Conservation (phyloP, 2,113 vertebrate genomes). For the Macroglossus sobrinus region DNA sequence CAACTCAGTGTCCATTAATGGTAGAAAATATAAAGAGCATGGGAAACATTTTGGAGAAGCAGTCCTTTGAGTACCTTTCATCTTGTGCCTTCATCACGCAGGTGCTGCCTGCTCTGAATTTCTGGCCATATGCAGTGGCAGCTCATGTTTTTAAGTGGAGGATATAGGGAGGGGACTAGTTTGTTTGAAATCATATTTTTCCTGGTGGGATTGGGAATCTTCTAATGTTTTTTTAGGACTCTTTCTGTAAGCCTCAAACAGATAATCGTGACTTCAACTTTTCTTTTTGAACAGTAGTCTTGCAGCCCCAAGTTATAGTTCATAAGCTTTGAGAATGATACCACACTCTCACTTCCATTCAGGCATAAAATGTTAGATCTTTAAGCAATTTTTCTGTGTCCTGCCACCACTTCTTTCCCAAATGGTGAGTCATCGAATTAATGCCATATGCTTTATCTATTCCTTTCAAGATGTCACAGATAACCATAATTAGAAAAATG, state of each 20-base stretch:
- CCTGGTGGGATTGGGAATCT: not conserved
- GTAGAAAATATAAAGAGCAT: not conserved
- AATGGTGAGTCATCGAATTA: not conserved
- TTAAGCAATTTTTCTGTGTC: not conserved
- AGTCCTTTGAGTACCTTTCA: not conserved
- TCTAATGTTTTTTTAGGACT: not conserved
- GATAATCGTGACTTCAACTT: not conserved
- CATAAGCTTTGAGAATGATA: not conserved
- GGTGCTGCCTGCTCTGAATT: not conserved
- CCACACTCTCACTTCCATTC: not conserved
- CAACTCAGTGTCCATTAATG: no score
- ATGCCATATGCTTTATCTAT: not conserved
- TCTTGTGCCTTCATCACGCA: accelerated
- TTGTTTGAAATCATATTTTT: not conserved
- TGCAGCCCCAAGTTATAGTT: not conserved
- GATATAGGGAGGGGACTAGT: not conserved
- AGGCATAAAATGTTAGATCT: not conserved
- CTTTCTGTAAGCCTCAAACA: not conserved
- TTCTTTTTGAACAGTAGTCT: not conserved
- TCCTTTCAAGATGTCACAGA: not conserved
- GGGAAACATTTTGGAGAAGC: not conserved
- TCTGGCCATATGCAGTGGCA: not conserved
- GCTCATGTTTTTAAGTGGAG: not conserved
- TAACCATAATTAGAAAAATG: not conserved
- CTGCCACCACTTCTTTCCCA: accelerated